A percentile compares a stretch with the other conserved stretches of the same genome.
These are phyloP conservation scores for Caranx melampygus DNA, from an alignment of 2,113 vertebrate genomes.

Conservation along the genomic window DNA sequence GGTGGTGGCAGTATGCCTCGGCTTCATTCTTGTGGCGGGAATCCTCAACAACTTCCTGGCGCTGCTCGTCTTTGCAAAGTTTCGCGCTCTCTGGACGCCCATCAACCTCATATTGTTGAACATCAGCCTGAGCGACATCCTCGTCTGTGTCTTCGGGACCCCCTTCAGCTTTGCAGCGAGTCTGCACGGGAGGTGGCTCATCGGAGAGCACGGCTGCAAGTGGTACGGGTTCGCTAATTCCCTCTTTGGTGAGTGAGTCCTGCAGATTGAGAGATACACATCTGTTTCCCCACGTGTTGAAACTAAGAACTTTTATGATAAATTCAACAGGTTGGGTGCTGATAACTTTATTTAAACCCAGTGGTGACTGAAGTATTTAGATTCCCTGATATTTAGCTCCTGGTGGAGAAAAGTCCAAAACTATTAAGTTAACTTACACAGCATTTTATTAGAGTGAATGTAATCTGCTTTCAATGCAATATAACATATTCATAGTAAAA, in stretches of 20 bases:
- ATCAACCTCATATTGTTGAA: constrained; percentile 84
- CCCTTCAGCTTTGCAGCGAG: constrained; percentile 84
- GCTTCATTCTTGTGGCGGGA: constrained; percentile 78
- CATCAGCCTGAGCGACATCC: constrained; percentile 83
- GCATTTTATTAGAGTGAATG: neutral
- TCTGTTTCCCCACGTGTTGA: neutral
- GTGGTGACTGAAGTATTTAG: neutral
- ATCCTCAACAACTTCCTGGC: constrained; percentile 77
- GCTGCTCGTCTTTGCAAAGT: constrained; percentile 75
- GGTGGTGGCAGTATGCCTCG: constrained; percentile 78
- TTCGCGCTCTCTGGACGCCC: constrained; percentile 79
- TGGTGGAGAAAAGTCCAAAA: neutral
- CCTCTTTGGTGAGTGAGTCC: constrained; percentile 80
- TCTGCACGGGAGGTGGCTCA: constrained; percentile 78
- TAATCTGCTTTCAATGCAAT: neutral
- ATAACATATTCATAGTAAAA: too few relatives aligned
- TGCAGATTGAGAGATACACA: neutral
- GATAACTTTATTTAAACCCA: neutral
- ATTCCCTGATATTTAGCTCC: neutral
- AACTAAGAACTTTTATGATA: neutral
- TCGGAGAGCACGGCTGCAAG: constrained; percentile 77
- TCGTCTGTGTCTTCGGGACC: constrained; percentile 81
- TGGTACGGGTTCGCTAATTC: constrained; percentile 86
- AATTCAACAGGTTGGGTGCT: neutral
- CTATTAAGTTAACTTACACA: neutral